A percentile compares a stretch with the other conserved stretches of the same genome.
phyloP scores from a whole-genome alignment of 2,113 vertebrate species.

The Prunella fulvescens region DNA sequence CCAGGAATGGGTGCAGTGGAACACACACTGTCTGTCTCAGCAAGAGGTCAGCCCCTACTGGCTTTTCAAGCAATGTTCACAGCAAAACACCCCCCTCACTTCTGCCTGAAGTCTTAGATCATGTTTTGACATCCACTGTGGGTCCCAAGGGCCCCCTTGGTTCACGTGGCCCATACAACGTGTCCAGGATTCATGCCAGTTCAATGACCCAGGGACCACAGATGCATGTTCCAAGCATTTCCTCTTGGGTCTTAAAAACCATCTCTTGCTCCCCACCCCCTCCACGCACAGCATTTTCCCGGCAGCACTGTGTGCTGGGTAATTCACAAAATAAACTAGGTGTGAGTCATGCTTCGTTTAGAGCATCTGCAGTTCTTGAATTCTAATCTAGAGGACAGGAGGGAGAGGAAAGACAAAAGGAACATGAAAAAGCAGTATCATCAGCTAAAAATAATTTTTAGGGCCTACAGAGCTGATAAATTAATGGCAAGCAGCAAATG shows the following conservation, averaged over 20 bases:
- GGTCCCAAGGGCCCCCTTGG: not conserved
- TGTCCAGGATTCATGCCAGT: not conserved
- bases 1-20: fast-evolving
- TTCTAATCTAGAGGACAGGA: not conserved
- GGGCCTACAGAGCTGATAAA: not conserved
- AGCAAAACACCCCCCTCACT: not conserved
- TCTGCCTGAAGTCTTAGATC: not conserved
- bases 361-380: constrained; percentile 11
- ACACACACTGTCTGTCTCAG: not conserved
- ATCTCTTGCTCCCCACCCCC: not conserved
- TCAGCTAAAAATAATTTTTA: not conserved
- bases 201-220: not conserved
- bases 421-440: not conserved
- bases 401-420: not conserved
- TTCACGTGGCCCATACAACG: fast-evolving
- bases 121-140: not conserved
- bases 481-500: not conserved
- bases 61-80: not conserved
- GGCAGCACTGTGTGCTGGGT: not conserved
- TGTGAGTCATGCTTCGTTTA: constrained; percentile 22
- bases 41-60: not conserved
- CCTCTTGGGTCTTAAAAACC: not conserved
- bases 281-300: not conserved
- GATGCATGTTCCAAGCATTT: not conserved
- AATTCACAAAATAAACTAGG: constrained; percentile 36